Conservation (phyloP, 2,113 vertebrate genomes). For the Puntigrus tetrazona region DNA sequence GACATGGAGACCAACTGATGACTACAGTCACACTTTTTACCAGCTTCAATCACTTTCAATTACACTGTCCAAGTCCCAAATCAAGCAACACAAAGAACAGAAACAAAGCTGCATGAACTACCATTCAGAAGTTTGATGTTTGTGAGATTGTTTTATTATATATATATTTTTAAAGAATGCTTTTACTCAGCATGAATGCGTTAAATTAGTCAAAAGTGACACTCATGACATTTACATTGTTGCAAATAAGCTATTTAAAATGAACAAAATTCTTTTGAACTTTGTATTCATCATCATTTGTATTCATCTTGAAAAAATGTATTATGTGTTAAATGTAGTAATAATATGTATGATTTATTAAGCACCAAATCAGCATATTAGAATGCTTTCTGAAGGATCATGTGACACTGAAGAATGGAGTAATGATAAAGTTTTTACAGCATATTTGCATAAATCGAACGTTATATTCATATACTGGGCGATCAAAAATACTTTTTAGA, state of each 20-base stretch:
- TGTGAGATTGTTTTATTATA: no score
- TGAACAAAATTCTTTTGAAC: no score
- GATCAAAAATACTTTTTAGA: no score
- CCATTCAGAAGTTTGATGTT: not conserved
- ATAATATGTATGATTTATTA: no score
- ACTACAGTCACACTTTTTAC: not conserved
- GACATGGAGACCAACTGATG: not conserved
- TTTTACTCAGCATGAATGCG: not conserved
- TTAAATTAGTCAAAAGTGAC: not conserved
- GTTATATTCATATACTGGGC: no score
- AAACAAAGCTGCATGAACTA: not conserved
- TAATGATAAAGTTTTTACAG: no score
- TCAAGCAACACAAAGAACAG: not conserved
- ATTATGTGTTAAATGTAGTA: no score
- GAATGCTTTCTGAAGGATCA: not conserved
- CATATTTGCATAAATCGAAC: no score
- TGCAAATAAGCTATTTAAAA: no score
- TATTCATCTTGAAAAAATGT: no score
- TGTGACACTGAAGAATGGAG: not conserved
- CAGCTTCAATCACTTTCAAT: not conserved
- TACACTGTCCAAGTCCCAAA: not conserved
- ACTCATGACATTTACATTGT: not conserved
- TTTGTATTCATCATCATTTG: no score
- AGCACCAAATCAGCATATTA: not conserved
- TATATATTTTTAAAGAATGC: not conserved